phyloP scores from a whole-genome alignment of 2,797 vertebrate genomes.

The Syngnathus rostellatus region DNA sequence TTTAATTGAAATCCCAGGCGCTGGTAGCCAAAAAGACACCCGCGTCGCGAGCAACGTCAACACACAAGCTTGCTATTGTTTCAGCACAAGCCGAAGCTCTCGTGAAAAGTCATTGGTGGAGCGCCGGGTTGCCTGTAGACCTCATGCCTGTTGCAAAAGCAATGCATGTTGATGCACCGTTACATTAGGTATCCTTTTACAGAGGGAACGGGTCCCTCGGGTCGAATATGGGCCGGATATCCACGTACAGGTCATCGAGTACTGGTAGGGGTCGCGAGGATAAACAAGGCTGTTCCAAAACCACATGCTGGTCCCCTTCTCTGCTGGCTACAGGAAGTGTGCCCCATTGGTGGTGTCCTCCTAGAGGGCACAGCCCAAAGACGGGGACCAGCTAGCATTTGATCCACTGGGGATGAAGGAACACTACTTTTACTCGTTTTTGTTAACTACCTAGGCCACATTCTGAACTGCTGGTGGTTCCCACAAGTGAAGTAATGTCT shows the following conservation, averaged over 20 bases:
- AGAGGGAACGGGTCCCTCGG: constrained; percentile 91
- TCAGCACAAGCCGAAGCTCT: constrained; percentile 79
- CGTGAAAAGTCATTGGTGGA: constrained; percentile 73
- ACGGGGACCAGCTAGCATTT: constrained; percentile 37
- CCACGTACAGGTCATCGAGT: constrained; percentile 89
- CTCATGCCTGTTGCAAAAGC: constrained; percentile 95
- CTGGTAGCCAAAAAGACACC: constrained; percentile 88
- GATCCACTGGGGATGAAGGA: constrained; percentile 4
- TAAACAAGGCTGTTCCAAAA: constrained; percentile 84
- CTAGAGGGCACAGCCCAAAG: constrained; percentile 51
- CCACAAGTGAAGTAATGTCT: not conserved
- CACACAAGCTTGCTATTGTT: constrained; percentile 90
- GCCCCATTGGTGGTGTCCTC: constrained; percentile 69
- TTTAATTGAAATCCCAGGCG: constrained; percentile 99
- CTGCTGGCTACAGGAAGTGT: constrained; percentile 74
- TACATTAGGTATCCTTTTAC: constrained; percentile 99
- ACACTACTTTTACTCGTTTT: not conserved
- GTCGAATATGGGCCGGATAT: constrained; percentile 96
- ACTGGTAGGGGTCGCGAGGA: constrained; percentile 79
- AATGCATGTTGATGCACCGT: constrained; percentile 89
- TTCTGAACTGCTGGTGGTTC: not conserved
- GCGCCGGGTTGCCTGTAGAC: constrained; percentile 77
- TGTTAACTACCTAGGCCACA: constrained; percentile 5
- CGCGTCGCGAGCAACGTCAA: constrained; percentile 86
- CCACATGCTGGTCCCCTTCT: constrained; percentile 83